Evolutionary conservation across 2,113 vertebrate species (phyloP).

Genomic region (Apus apus): DNA sequence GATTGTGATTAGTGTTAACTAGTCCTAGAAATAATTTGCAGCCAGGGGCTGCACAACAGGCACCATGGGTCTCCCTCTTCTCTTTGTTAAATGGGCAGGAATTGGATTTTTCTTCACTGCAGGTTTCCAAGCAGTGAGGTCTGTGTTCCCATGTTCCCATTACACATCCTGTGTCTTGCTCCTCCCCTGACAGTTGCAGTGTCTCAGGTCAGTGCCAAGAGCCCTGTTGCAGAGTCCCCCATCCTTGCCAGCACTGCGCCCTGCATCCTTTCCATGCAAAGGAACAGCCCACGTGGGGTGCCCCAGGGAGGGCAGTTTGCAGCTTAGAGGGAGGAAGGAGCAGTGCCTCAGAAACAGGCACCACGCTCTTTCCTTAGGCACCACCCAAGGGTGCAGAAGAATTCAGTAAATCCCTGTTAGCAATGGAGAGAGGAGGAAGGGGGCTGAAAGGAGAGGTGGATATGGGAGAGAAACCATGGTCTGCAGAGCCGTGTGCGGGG

Average conservation of each 20-base stretch:
- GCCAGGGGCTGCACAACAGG: not conserved
- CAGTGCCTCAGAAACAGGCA: not conserved
- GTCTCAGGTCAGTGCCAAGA: not conserved
- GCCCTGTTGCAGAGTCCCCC: fast-evolving
- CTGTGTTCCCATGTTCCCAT: not conserved
- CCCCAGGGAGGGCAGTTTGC: not conserved
- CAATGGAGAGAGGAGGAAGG: not conserved
- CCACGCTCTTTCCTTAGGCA: too few relatives aligned
- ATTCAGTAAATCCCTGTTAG: not conserved
- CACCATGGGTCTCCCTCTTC: not conserved
- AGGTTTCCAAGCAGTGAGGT: not conserved
- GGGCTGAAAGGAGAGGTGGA: not conserved
- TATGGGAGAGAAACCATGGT: not conserved
- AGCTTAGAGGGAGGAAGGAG: not conserved
- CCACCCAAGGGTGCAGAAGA: not conserved
- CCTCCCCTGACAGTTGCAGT: fast-evolving
- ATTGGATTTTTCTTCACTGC: fast-evolving
- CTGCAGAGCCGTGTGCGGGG: not conserved
- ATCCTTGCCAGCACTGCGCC: not conserved
- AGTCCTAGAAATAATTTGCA: not conserved
- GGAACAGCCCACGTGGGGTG: not conserved
- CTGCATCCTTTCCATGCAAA: fast-evolving
- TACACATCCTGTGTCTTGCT: not conserved
- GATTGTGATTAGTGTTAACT: not conserved
- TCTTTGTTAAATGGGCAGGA: not conserved